These are phyloP conservation scores for Malurus alboscapulatus DNA, from an alignment of 2,113 vertebrate species.

Conservation along the genomic window DNA sequence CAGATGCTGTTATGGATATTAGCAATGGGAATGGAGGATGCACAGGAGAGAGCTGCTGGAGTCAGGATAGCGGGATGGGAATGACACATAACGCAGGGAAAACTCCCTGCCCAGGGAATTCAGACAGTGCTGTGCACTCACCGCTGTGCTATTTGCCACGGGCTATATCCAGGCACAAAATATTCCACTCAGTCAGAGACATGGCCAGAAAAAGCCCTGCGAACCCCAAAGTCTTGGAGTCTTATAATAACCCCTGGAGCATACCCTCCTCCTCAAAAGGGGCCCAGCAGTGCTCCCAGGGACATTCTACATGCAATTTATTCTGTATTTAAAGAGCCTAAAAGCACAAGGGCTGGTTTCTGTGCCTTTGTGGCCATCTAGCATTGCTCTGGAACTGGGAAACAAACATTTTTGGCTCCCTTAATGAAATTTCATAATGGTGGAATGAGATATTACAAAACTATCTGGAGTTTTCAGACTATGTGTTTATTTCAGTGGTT, in stretches of 20 bases:
- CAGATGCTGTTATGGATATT: fast-evolving
- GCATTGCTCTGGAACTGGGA: neutral
- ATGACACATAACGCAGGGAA: neutral
- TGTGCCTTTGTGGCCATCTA: neutral
- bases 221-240: conserved; percentile 63
- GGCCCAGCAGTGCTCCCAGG: conserved; percentile 2
- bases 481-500: neutral
- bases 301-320: neutral
- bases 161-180: conserved; percentile 71
- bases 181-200: conserved; percentile 65
- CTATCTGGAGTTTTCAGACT: neutral
- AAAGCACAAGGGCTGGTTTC: neutral
- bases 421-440: neutral
- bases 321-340: neutral
- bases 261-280: conserved; percentile 27
- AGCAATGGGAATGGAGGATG: neutral
- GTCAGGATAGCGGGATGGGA: neutral
- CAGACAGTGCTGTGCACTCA: conserved; percentile 69
- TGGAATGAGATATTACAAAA: neutral
- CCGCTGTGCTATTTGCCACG: conserved; percentile 64
- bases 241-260: conserved; percentile 62
- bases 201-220: conserved; percentile 58
- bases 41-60: neutral
- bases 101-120: conserved; percentile 61
- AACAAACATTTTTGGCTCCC: neutral